Evolutionary conservation across 2,888 invertebrate species (phyloP).

Genomic region (Anthrax anthrax): DNA sequence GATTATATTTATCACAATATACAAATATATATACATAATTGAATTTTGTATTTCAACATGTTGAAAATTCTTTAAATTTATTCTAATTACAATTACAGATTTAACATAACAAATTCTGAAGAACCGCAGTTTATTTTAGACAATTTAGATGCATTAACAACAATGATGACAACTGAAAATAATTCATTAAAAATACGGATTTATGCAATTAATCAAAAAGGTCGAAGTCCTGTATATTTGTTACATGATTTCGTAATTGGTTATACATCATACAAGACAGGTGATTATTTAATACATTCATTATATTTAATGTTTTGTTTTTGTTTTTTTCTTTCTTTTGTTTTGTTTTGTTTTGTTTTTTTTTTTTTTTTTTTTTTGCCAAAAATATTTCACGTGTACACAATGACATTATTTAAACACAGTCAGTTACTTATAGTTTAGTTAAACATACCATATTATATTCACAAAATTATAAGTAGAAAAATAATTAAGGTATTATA

Average conservation of each 20-base stretch:
- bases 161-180: conserved; percentile 64
- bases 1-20: too few species aligned
- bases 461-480: too few species aligned
- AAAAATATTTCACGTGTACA: too few species aligned
- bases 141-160: conserved; percentile 55
- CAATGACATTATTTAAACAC: too few species aligned
- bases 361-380: not conserved
- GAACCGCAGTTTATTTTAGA: conserved; percentile 33
- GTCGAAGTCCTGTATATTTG: conserved; percentile 54
- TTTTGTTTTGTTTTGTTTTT: not conserved
- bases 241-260: conserved; percentile 64
- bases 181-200: conserved; percentile 64
- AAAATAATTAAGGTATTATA: too few species aligned
- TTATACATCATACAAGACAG: conserved; percentile 57
- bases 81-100: conserved; percentile 18
- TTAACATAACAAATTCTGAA: conserved; percentile 32
- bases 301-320: not conserved
- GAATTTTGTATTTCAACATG: too few species aligned
- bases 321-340: not conserved
- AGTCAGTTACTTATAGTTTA: too few species aligned
- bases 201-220: conserved; percentile 69
- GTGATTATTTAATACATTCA: conserved; percentile 18
- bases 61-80: too few species aligned
- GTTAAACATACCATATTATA: too few species aligned
- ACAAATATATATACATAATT: too few species aligned